These are phyloP conservation scores for Colaptes auratus DNA, from an alignment of 2,113 vertebrate genomes.

Conservation along the genomic window DNA sequence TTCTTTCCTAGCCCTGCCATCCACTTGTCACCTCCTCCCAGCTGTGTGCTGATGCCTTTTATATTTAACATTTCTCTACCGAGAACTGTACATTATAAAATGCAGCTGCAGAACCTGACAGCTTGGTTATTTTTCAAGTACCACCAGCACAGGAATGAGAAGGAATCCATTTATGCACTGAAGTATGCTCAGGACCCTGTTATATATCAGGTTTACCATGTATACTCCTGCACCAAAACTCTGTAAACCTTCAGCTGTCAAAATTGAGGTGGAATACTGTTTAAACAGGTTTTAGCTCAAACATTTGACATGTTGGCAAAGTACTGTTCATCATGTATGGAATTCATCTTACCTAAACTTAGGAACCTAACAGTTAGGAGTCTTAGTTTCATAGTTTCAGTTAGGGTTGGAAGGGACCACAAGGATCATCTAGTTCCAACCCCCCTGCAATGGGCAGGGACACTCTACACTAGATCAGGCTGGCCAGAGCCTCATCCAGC, in stretches of 20 bases:
- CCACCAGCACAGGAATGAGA: background rate
- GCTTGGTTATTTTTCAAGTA: background rate
- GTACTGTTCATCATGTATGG: background rate
- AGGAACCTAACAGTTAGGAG: background rate
- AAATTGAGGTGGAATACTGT: background rate
- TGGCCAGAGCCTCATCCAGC: no score
- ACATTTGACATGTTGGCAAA: background rate
- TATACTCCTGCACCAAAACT: background rate
- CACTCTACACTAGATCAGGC: no score
- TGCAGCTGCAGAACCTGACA: background rate
- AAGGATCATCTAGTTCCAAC: no score
- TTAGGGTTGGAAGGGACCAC: no score
- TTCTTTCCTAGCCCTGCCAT: background rate
- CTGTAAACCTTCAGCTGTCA: background rate
- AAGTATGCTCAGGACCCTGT: background rate
- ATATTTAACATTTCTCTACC: constrained; percentile 10
- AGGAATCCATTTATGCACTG: background rate
- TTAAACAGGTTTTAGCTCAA: background rate
- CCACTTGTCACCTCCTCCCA: background rate
- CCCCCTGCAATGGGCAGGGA: no score
- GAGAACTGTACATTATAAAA: background rate
- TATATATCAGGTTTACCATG: background rate
- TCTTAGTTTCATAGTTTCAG: no score
- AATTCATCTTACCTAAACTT: background rate
- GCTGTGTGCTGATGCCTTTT: background rate